Evolutionary conservation across 2,888 invertebrate species (phyloP).

Genomic region (Sicus ferrugineus): DNA sequence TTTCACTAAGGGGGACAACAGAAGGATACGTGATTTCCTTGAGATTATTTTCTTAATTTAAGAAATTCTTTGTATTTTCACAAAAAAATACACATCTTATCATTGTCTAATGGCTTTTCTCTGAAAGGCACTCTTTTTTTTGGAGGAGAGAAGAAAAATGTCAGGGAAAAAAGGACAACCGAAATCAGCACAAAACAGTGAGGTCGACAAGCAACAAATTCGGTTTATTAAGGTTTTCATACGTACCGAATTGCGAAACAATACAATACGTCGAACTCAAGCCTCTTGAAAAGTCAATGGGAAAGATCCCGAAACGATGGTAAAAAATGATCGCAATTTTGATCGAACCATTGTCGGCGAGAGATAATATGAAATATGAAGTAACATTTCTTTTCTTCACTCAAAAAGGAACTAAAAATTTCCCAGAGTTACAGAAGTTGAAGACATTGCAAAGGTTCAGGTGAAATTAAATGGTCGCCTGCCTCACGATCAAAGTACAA

Average conservation of each 20-base stretch:
- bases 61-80: neutral
- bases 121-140: no score
- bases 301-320: neutral
- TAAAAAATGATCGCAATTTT: neutral
- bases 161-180: neutral
- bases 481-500: neutral
- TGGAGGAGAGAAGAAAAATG: neutral
- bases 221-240: neutral
- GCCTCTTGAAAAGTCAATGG: conserved; percentile 23
- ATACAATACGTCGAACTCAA: neutral
- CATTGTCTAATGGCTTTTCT: neutral
- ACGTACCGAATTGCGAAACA: neutral
- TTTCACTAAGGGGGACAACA: neutral
- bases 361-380: conserved; percentile 18
- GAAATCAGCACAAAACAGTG: neutral
- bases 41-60: conserved; percentile 4
- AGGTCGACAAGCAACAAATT: conserved; percentile 17
- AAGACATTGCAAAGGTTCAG: conserved; percentile 16
- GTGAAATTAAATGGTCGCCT: neutral
- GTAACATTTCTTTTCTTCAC: neutral
- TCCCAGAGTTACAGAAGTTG: conserved; percentile 18
- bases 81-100: neutral
- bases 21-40: conserved; percentile 1
- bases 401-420: neutral
- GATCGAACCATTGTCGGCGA: neutral